A percentile compares a stretch with the other conserved stretches of the same genome.
phyloP scores from a whole-genome alignment of 2,113 vertebrate genomes.

The Carassius auratus region DNA sequence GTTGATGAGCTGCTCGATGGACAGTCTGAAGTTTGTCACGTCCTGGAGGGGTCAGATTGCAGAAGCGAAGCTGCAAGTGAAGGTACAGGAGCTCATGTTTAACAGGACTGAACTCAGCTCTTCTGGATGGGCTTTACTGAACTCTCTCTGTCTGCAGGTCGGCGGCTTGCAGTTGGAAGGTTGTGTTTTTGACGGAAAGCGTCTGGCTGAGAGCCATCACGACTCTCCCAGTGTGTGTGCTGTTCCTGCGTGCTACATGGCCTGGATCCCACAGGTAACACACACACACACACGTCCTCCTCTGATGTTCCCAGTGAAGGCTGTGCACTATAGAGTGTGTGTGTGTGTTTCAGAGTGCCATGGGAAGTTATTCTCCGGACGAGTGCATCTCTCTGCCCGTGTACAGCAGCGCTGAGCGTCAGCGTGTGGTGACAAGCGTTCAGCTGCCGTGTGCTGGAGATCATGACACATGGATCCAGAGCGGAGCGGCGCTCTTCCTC shows the following conservation, averaged over 20 bases:
- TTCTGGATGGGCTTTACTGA: not conserved
- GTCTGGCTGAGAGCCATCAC: slow-evolving; percentile 90
- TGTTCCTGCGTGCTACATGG: slow-evolving; percentile 90
- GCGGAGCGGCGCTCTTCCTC: slow-evolving; percentile 88
- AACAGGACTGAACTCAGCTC: slow-evolving; percentile 40
- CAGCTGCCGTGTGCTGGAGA: slow-evolving; percentile 86
- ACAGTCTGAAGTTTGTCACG: slow-evolving; percentile 89
- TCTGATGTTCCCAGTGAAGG: not conserved
- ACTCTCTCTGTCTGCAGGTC: slow-evolving; percentile 74
- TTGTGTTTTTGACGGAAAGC: slow-evolving; percentile 90
- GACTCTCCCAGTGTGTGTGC: slow-evolving; percentile 92
- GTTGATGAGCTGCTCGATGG: slow-evolving; percentile 87
- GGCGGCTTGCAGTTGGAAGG: slow-evolving; percentile 92
- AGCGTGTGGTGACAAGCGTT: slow-evolving; percentile 81
- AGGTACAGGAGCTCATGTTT: slow-evolving; percentile 74
- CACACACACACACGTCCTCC: not conserved
- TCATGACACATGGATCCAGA: slow-evolving; percentile 91
- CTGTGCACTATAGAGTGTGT: not conserved
- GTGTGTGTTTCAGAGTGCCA: slow-evolving; percentile 71
- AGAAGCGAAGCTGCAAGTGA: slow-evolving; percentile 87
- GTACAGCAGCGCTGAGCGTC: slow-evolving; percentile 86
- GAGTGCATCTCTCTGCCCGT: slow-evolving; percentile 91
- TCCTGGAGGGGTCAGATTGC: slow-evolving; percentile 87
- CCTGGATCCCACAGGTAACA: slow-evolving; percentile 91
- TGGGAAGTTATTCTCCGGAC: slow-evolving; percentile 79